These are phyloP conservation scores for Tenthredo mesomela DNA, from an alignment of 2,888 invertebrate species.

Conservation along the genomic window DNA sequence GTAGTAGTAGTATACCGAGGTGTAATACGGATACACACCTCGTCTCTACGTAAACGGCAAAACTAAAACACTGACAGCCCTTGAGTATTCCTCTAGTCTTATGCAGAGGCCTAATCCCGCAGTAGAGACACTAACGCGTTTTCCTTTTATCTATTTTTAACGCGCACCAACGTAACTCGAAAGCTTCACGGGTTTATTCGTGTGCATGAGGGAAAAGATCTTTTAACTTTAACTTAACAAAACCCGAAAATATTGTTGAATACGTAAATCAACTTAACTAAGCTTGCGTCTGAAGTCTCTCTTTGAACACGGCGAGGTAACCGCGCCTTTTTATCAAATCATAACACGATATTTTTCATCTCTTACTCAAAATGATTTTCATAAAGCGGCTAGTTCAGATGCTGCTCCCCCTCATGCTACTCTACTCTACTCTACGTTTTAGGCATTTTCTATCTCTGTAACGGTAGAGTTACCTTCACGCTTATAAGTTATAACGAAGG, in stretches of 20 bases:
- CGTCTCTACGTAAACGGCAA: not conserved
- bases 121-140: conserved; percentile 40
- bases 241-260: conserved; percentile 55
- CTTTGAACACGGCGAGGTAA: conserved; percentile 41
- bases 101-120: conserved; percentile 49
- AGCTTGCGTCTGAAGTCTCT: conserved; percentile 40
- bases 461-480: not conserved
- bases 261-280: conserved; percentile 53
- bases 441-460: not conserved
- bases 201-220: conserved; percentile 1
- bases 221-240: conserved; percentile 49
- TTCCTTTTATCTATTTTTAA: conserved; percentile 55
- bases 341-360: conserved; percentile 38
- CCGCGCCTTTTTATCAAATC: conserved; percentile 52
- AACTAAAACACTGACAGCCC: conserved; percentile 15
- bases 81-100: conserved; percentile 48
- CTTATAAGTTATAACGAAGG: not conserved
- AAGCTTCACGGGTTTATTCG: conserved; percentile 6
- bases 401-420: no score
- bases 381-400: not conserved
- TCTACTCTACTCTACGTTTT: no score
- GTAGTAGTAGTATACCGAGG: not conserved
- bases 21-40: not conserved
- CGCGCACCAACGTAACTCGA: conserved; percentile 37
- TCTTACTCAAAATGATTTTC: not conserved